Base-by-base conservation (phyloP, 2,888 invertebrate species). In the Rhorus exstirpatorius region DNA sequence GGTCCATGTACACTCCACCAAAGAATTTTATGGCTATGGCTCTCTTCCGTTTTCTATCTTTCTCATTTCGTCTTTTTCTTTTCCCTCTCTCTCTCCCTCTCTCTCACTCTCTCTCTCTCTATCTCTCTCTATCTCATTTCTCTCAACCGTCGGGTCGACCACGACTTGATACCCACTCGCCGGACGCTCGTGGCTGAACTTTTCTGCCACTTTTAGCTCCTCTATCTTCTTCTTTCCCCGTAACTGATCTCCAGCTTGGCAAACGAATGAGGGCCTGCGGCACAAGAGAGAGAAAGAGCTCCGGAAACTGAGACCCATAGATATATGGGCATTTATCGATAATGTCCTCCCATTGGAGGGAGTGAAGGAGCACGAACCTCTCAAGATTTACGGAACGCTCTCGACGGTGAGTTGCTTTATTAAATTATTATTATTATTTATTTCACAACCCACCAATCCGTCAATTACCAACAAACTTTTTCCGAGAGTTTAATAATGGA, bases 201-300 rank as follows among this genome's bases (percentile, higher is more conserved):
- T 74, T 79, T 74, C 60, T 53, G 55, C 67, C 72, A 74, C 79
- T 74, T 79, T 68, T 55, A 38, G 19, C 67, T 41, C 41, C 51
- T 58, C 46, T 49, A 38, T 65, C 51, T 49, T 63, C 21, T 21
- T 10, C 14, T 41, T 26, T 46, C 53, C 21, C 14, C 31, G 58
- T 81, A 44, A 65, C 80, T 81, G 74, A 74, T 74, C 63, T 65
- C 65, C 31, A 35, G 53, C 55, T 67, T 46, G n/a, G 63, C 74
- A 67, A 67, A 71, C 81, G 76, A 77, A 72, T 72, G 77, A 77
- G 60, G 31, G 55, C 81, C 71, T 53, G 58, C 41, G 65, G 76
- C 76, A 8, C 3, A 24, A 38, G 46, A 55, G 75, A 65, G 38
- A 38, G 21, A 38, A 38, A 55, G 75, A 65, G 31, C 31, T 49